Evolutionary conservation across 2,797 vertebrate genomes (phyloP).

Genomic region (Cetoscarus ocellatus): DNA sequence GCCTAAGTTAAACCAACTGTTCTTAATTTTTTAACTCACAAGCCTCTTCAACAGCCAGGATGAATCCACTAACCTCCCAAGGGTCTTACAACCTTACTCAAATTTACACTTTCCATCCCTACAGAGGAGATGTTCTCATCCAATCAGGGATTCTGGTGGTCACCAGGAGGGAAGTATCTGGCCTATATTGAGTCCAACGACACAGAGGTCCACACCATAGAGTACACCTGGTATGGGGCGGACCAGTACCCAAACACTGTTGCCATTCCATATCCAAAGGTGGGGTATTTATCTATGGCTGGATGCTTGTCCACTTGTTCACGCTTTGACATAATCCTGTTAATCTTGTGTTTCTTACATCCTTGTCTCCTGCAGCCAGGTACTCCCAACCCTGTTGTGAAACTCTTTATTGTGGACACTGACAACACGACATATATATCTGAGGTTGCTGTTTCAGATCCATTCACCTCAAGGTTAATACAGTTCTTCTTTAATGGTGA

Average conservation of each 20-base stretch:
- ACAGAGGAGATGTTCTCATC: constrained; percentile 97
- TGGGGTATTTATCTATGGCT: constrained; percentile 50
- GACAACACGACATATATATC: constrained; percentile 63
- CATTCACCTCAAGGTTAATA: constrained; percentile 85
- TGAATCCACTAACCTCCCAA: background rate
- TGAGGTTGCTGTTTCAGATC: constrained; percentile 85
- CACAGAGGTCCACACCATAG: constrained; percentile 88
- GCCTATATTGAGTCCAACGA: constrained; percentile 96
- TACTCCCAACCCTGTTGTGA: constrained; percentile 90
- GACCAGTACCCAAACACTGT: constrained; percentile 93
- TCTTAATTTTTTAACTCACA: too few relatives aligned
- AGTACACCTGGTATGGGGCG: constrained; percentile 94
- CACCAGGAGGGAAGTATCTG: constrained; percentile 89
- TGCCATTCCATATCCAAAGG: constrained; percentile 95
- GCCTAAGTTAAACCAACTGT: too few relatives aligned
- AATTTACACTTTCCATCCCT: background rate
- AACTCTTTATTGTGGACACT: constrained; percentile 88
- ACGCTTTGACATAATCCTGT: background rate
- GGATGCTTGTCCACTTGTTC: background rate
- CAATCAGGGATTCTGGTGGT: constrained; percentile 94
- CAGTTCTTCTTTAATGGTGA: background rate
- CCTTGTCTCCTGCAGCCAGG: constrained; percentile 85
- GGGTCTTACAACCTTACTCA: background rate
- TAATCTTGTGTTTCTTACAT: background rate
- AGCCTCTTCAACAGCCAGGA: too few relatives aligned